Conservation (phyloP, 2,113 vertebrate genomes). For the Psittacara wagleri region DNA sequence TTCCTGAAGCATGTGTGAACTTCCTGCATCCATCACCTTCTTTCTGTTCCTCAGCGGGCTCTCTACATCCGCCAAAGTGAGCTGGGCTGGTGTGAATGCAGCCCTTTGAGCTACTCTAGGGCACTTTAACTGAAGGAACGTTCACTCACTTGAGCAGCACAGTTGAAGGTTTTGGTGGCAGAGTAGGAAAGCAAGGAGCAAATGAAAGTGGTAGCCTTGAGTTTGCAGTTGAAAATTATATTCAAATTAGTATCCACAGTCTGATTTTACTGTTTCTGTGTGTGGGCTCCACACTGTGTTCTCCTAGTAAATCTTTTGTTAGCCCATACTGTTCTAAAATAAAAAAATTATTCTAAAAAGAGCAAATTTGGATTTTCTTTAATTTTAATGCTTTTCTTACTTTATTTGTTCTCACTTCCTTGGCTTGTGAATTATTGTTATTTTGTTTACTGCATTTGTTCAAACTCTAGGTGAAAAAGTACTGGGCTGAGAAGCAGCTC, state of each 20-base stretch:
- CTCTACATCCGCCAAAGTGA: no score
- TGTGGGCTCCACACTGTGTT: neutral
- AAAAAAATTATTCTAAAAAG: neutral
- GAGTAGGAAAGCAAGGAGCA: neutral
- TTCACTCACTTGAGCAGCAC: neutral
- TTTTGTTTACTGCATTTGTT: conserved; percentile 33
- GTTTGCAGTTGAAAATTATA: neutral
- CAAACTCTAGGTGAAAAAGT: conserved; percentile 82
- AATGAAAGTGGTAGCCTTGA: neutral
- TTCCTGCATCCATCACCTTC: neutral
- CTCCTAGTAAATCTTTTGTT: neutral
- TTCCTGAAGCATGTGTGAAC: neutral
- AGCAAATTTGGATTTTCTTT: neutral
- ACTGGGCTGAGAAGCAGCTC: conserved; percentile 81
- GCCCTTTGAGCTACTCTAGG: neutral
- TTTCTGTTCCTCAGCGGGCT: neutral
- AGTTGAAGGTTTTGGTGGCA: neutral
- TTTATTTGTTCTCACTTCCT: neutral
- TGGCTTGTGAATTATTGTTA: neutral
- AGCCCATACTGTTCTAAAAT: neutral
- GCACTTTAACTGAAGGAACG: neutral
- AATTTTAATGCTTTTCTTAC: neutral
- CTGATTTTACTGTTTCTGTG: neutral
- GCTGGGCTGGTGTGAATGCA: neutral
- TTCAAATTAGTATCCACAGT: neutral